These are phyloP conservation scores for Eurystomus gularis DNA, from an alignment of 2,113 vertebrate genomes.

Conservation along the genomic window DNA sequence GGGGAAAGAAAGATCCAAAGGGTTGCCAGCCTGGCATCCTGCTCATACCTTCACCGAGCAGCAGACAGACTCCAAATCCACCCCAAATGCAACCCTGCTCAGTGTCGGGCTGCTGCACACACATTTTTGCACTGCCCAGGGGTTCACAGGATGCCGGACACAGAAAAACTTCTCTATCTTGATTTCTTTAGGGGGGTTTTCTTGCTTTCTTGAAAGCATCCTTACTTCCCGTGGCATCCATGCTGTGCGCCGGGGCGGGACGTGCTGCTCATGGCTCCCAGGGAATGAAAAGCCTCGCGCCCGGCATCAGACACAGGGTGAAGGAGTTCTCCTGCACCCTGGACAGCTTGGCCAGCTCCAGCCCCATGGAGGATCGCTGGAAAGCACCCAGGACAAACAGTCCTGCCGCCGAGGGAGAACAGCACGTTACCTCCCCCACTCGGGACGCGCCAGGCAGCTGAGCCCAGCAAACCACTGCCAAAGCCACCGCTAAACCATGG, in stretches of 20 bases:
- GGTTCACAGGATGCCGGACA: neutral
- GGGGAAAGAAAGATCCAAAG: neutral
- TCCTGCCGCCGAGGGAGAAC: neutral
- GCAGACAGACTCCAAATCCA: neutral
- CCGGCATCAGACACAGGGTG: neutral
- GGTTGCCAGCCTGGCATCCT: neutral
- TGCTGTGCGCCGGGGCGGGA: accelerated
- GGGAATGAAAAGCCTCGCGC: neutral
- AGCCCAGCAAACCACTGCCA: neutral
- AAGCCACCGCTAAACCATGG: neutral
- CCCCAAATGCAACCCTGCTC: neutral
- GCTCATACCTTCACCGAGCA: accelerated
- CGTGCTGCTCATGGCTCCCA: accelerated
- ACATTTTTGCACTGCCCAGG: neutral
- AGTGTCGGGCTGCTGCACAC: neutral
- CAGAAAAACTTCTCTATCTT: neutral
- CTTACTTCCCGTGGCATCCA: neutral
- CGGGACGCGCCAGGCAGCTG: accelerated
- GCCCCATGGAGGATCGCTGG: neutral
- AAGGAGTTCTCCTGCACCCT: neutral
- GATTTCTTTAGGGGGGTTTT: neutral
- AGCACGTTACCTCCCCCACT: neutral
- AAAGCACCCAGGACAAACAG: slow-evolving; percentile 42
- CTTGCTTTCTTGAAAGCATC: neutral
- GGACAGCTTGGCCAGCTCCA: neutral